A percentile compares a stretch with the other conserved stretches of the same genome.
These are phyloP conservation scores for Phragmatobia fuliginosa DNA, from an alignment of 2,888 invertebrate species.

Conservation along the genomic window DNA sequence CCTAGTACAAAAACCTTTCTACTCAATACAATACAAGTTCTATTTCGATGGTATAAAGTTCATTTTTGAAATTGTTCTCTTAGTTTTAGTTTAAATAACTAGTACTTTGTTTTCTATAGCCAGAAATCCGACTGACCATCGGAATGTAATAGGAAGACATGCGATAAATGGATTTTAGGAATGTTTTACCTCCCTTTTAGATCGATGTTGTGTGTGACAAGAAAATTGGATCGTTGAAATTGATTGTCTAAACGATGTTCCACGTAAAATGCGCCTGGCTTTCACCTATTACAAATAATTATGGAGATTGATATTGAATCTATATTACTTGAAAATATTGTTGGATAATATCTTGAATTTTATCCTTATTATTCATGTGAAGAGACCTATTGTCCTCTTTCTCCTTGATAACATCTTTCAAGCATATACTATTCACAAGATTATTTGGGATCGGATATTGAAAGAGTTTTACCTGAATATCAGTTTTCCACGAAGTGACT, in stretches of 20 bases:
- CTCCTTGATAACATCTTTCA: too few species aligned
- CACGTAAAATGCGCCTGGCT: background rate
- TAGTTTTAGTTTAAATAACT: constrained; percentile 15
- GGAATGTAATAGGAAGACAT: constrained; percentile 8
- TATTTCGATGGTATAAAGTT: background rate
- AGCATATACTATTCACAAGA: too few species aligned
- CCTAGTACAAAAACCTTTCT: constrained; percentile 21
- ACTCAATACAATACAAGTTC: constrained; percentile 13
- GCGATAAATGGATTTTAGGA: constrained; percentile 3
- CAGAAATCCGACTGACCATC: constrained; percentile 18
- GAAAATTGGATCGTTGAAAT: constrained; percentile 13
- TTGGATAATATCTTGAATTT: background rate
- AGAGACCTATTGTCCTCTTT: too few species aligned
- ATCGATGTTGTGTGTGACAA: background rate
- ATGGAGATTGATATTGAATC: background rate
- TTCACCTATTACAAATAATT: background rate
- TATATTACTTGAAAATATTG: background rate
- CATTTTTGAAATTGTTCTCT: background rate
- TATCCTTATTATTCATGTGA: background rate
- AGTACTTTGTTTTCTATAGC: constrained; percentile 15
- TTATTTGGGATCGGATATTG: too few species aligned
- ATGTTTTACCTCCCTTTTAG: background rate
- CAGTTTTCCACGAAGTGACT: too few species aligned
- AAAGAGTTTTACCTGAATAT: too few species aligned
- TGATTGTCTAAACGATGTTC: background rate